These are phyloP conservation scores for Drosophila melanica DNA, from an alignment of 1,140 invertebrate genomes.

Conservation along the genomic window DNA sequence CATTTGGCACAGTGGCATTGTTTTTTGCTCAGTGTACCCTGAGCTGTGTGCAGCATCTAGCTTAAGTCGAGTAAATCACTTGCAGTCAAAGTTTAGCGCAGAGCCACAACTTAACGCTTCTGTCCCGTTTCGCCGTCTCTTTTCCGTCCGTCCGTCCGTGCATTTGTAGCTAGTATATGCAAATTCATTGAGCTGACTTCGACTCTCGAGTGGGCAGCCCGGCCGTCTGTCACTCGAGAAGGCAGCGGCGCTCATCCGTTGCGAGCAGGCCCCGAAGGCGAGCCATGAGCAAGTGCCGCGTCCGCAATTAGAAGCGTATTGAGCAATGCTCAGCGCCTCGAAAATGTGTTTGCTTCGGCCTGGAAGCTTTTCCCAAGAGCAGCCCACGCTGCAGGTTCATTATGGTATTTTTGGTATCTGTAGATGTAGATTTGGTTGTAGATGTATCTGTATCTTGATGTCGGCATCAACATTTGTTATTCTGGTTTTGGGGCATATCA, in stretches of 20 bases:
- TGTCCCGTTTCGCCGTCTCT: slow-evolving; percentile 6
- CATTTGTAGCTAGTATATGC: slow-evolving; percentile 51
- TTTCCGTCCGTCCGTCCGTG: too few relatives aligned
- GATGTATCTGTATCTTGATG: slow-evolving; percentile 30
- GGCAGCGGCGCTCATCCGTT: slow-evolving; percentile 4
- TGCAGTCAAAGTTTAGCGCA: slow-evolving; percentile 57
- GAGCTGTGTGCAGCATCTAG: background rate
- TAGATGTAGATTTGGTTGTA: slow-evolving; percentile 17
- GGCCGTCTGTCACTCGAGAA: slow-evolving; percentile 18
- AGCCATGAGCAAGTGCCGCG: slow-evolving; percentile 40
- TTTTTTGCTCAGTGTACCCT: background rate
- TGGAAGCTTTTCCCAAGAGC: slow-evolving; percentile 55
- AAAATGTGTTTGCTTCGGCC: slow-evolving; percentile 50
- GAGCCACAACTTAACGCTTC: slow-evolving; percentile 15
- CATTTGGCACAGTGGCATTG: too few relatives aligned
- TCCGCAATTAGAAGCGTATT: slow-evolving; percentile 75
- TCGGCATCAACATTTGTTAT: slow-evolving; percentile 69
- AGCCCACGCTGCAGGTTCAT: slow-evolving; percentile 54
- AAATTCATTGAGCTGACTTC: slow-evolving; percentile 69
- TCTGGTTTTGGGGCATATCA: slow-evolving; percentile 71
- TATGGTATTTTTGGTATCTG: slow-evolving; percentile 29
- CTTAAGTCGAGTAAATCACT: slow-evolving; percentile 63
- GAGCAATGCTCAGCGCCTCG: slow-evolving; percentile 58
- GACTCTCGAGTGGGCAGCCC: slow-evolving; percentile 45
- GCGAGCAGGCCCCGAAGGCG: background rate